These are phyloP conservation scores for Distichodus sexfasciatus DNA, from an alignment of 2,797 vertebrate genomes.

Conservation along the genomic window DNA sequence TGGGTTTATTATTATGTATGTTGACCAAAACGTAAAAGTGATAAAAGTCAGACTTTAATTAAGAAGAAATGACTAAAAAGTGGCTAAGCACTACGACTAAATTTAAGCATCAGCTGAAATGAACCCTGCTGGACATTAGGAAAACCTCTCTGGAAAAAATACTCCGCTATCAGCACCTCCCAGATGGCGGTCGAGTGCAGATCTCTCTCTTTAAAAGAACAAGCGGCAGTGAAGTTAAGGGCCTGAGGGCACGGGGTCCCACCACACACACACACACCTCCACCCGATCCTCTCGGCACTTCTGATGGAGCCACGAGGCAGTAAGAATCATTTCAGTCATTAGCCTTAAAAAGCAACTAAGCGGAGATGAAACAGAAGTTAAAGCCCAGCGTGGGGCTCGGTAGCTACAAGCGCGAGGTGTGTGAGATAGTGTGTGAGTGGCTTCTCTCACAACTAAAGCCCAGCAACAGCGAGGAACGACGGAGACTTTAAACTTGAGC, in stretches of 20 bases:
- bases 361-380: constrained; percentile 25
- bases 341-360: constrained; percentile 37
- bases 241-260: constrained; percentile 19
- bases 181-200: background rate
- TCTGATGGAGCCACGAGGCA: constrained; percentile 31
- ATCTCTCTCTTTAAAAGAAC: background rate
- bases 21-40: too few relatives aligned
- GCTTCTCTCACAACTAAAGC: too few relatives aligned
- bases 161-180: too few relatives aligned
- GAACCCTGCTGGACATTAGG: too few relatives aligned
- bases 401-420: constrained; percentile 1
- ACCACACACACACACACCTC: background rate
- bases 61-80: too few relatives aligned
- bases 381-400: background rate
- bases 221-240: constrained; percentile 16
- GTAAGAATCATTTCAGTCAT: constrained; percentile 38
- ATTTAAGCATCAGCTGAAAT: too few relatives aligned
- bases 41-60: too few relatives aligned
- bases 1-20: too few relatives aligned
- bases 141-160: too few relatives aligned
- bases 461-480: too few relatives aligned
- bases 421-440: background rate
- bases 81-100: too few relatives aligned
- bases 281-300: background rate
- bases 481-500: constrained; percentile 14